Base-by-base conservation (phyloP, 35 echinoderm and acorn worm genomes). In the Eucidaris tribuloides region DNA sequence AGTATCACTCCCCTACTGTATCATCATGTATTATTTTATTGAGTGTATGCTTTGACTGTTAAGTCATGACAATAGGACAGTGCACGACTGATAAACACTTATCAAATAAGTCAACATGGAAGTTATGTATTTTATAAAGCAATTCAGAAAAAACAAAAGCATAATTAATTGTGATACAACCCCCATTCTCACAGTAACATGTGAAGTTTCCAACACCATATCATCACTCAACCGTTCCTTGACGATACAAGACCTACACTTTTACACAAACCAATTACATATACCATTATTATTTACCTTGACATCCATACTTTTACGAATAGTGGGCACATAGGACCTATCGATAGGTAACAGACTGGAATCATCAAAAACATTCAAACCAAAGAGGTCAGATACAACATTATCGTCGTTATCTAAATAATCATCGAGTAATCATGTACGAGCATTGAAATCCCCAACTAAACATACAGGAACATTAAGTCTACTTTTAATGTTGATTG, bases 131-230 rank as follows among this genome's bases (percentile, higher is more conserved):
- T 23, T 65, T 65, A 65, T 65, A 36, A 65, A 65, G 35, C 62
- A 65, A 65, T 65, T 29, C 62, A 65, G 15, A 28, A 2, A 2
- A 65, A 65, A 36, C 62, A 65, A 65, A 31, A 31, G 62, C 62
- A 65, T 65, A 65, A 65, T 65, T 32, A 65, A 65, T 65, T 65
- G 62, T 17, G 62, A 23, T 65, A 65, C 62, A 31, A 65, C 62
- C 62, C 62, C 62, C 62, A 65, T 65, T 65, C 62, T 65, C 35
- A 3, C 35, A 31, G 62, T 31, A 65, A 65, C 62, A 27, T 65
- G 62, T 27, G 22, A 65, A 4, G 35, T 32, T n/a, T n/a, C n/a
- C n/a, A n/a, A n/a, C n/a, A n/a, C 62, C 27, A 31, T 65, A 65
- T 65, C 62, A 65, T 65, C 62, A 65, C 62, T 32, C 3, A 65